These are phyloP conservation scores for Augochlora pura DNA, from an alignment of 1,140 invertebrate genomes.

Conservation along the genomic window DNA sequence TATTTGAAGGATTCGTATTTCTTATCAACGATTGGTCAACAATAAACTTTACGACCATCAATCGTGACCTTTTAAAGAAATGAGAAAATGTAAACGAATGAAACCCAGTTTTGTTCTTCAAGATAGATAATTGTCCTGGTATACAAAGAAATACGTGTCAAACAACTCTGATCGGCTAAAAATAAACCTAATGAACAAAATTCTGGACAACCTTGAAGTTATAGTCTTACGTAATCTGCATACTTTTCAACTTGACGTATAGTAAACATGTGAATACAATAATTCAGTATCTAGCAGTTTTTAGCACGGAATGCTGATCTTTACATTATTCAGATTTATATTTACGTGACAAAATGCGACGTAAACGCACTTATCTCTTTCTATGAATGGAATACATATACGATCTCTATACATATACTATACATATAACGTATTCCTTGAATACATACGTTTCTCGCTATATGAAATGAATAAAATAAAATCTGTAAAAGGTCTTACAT, in stretches of 20 bases:
- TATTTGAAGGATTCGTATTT: no score
- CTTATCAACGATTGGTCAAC: no score
- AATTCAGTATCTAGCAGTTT: no score
- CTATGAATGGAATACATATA: no score
- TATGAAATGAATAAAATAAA: neutral
- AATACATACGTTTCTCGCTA: no score
- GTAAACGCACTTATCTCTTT: neutral
- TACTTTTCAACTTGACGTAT: neutral
- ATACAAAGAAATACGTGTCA: neutral
- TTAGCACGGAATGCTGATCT: no score
- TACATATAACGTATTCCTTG: no score
- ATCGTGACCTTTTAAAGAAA: no score
- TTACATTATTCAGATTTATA: neutral
- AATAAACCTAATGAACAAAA: slow-evolving; percentile 29
- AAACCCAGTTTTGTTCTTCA: neutral
- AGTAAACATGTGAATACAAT: neutral
- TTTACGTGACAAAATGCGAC: neutral
- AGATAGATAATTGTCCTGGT: neutral
- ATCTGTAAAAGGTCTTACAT: neutral
- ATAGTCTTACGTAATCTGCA: neutral
- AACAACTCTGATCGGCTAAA: slow-evolving; percentile 22
- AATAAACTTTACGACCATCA: no score
- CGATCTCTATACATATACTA: no score
- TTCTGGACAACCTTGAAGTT: slow-evolving; percentile 16
- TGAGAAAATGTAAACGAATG: neutral